A percentile compares a stretch with the other conserved stretches of the same genome.
Conservation (phyloP, 2,113 vertebrate genomes). For the Labeo catla region DNA sequence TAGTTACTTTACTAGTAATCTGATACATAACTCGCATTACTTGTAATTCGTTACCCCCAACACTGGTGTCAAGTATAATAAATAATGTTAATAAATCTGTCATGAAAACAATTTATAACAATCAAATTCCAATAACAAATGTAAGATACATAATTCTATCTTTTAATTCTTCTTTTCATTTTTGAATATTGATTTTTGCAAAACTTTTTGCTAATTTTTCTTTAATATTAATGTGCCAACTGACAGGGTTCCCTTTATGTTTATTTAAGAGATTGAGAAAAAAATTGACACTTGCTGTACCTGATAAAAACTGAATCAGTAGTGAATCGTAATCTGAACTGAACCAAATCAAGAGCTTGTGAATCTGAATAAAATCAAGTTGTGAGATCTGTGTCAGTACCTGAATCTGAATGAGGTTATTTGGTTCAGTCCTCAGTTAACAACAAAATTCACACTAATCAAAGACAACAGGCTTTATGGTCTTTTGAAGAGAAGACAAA, state of each 20-base stretch:
- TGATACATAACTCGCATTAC: no score
- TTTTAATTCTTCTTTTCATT: no score
- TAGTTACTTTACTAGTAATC: no score
- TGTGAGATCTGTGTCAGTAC: background rate
- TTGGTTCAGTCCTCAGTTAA: background rate
- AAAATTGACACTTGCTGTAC: background rate
- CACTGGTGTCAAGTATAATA: no score
- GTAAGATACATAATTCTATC: no score
- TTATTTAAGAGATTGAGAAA: background rate
- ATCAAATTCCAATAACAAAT: no score
- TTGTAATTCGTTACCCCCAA: no score
- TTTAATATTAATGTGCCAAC: no score
- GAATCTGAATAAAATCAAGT: background rate
- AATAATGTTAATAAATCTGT: no score
- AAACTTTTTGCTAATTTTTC: background rate
- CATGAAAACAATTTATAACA: no score
- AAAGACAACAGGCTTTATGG: background rate
- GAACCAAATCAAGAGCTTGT: background rate
- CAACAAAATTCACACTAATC: background rate
- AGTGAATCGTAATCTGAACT: background rate
- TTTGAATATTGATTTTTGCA: background rate
- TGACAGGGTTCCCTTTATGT: background rate
- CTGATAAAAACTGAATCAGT: background rate
- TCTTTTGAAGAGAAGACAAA: no score
- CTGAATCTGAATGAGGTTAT: background rate